Conservation (phyloP, 2,888 invertebrate genomes). For the Melanotus villosus region DNA sequence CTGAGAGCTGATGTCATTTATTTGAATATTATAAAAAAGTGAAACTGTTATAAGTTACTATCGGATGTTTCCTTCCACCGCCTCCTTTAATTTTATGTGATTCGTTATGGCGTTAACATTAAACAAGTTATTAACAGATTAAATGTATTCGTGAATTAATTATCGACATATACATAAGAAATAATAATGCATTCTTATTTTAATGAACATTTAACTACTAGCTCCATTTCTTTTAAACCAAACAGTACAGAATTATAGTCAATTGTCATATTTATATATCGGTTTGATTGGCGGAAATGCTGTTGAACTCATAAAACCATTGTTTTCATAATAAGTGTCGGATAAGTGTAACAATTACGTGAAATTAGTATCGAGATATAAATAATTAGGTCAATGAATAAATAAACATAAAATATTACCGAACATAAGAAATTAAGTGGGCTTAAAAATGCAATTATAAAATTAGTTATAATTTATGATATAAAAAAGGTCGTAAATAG, state of each 20-base stretch:
- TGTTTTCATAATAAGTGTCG: conserved; percentile 19
- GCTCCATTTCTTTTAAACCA: background rate
- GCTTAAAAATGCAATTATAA: no score
- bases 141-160: conserved; percentile 9
- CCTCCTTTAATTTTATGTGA: no score
- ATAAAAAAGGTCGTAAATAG: no score
- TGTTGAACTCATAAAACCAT: conserved; percentile 13
- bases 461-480: no score
- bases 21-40: no score
- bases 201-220: no score
- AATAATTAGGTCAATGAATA: conserved; percentile 12
- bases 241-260: background rate
- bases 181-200: conserved; percentile 11
- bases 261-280: conserved; percentile 1
- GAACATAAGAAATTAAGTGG: no score
- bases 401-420: background rate
- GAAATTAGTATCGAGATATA: conserved; percentile 3
- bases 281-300: conserved; percentile 10
- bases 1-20: no score
- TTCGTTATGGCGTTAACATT: background rate
- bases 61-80: no score
- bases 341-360: conserved; percentile 8
- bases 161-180: conserved; percentile 5
- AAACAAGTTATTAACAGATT: conserved; percentile 16
- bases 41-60: no score